Evolutionary conservation across 2,888 invertebrate species (phyloP).

Genomic region (Zhengitettix transpicula): DNA sequence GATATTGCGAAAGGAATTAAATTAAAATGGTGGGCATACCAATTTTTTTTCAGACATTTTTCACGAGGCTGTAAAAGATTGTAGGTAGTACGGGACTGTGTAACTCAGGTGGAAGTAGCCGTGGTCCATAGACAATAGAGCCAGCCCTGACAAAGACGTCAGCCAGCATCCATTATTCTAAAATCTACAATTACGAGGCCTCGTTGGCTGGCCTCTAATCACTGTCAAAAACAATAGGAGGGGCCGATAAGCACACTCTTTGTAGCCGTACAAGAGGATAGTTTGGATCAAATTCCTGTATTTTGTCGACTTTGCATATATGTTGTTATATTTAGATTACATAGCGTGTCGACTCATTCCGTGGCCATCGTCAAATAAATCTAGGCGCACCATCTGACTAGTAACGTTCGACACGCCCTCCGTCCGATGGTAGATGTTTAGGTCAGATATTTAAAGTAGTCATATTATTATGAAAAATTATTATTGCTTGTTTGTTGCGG

Average conservation of each 20-base stretch:
- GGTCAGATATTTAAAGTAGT: neutral
- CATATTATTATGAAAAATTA: constrained; percentile 1
- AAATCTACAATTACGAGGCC: too few species aligned
- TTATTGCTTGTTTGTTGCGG: constrained; percentile 1
- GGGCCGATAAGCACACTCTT: neutral
- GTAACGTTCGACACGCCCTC: neutral
- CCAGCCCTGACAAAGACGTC: too few species aligned
- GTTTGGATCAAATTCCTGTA: neutral
- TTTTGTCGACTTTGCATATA: neutral
- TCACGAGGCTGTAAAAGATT: too few species aligned
- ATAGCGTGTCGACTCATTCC: neutral
- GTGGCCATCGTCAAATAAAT: neutral
- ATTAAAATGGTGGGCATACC: too few species aligned
- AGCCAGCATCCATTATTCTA: too few species aligned
- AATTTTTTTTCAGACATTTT: too few species aligned
- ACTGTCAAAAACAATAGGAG: neutral
- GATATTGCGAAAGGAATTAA: too few species aligned
- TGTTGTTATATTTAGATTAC: neutral
- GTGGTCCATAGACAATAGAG: too few species aligned
- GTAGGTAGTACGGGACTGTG: too few species aligned
- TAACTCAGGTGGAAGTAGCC: too few species aligned
- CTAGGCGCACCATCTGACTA: neutral
- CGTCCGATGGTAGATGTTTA: neutral
- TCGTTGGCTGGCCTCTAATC: neutral
- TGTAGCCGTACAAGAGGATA: neutral